Evolutionary conservation across 1,140 invertebrate genomes (phyloP).

Genomic region (Scaptodrosophila lebanonensis): DNA sequence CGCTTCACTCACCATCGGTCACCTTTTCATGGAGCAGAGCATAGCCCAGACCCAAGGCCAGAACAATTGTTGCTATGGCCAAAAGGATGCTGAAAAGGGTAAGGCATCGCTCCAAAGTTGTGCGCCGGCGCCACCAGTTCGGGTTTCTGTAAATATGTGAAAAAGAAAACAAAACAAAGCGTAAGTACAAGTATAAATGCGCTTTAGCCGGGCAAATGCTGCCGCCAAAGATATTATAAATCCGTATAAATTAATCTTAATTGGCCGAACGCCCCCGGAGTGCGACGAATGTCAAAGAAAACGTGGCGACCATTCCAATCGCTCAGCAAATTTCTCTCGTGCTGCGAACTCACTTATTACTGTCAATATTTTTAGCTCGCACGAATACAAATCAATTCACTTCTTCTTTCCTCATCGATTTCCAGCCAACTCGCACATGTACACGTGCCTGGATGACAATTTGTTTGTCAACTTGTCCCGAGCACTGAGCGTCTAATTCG

Average conservation of each 20-base stretch:
- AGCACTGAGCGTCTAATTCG: conserved; percentile 7
- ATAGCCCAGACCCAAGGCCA: conserved; percentile 82
- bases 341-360: no score
- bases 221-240: no score
- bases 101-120: conserved; percentile 86
- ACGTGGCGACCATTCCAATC: no score
- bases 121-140: conserved; percentile 91
- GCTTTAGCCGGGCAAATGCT: no score
- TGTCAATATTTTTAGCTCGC: no score
- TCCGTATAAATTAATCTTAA: conserved; percentile 25
- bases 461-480: conserved; percentile 35
- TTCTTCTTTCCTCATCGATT: conserved; percentile 8
- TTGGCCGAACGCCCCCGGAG: conserved; percentile 16
- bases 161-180: conserved; percentile 5
- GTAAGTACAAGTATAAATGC: no score
- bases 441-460: conserved; percentile 25
- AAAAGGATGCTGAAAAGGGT: conserved; percentile 82
- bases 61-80: conserved; percentile 82
- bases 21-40: conserved; percentile 61
- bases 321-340: no score
- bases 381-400: conserved; percentile 44
- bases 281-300: conserved; percentile 21
- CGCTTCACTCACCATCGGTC: conserved; percentile 32
- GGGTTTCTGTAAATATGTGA: conserved; percentile 84
- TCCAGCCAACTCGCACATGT: neutral